Evolutionary conservation across 2,113 vertebrate species (phyloP).

Genomic region (Chloebia gouldiae): DNA sequence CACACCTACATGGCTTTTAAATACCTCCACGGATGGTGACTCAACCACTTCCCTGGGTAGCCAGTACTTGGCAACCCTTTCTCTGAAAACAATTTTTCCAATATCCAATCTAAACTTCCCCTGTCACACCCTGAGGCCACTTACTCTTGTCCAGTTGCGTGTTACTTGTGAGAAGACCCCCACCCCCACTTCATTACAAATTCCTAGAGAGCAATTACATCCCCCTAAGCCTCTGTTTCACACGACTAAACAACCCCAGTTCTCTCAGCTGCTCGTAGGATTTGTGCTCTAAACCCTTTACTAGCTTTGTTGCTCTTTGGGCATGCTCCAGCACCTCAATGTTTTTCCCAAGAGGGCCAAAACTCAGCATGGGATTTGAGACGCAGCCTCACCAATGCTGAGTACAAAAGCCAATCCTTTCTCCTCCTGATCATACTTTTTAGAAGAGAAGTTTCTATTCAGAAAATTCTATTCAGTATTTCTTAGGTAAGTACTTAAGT

Average conservation of each 20-base stretch:
- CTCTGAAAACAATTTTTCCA: not conserved
- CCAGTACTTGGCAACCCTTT: not conserved
- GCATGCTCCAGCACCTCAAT: rapidly evolving
- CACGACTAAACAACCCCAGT: not conserved
- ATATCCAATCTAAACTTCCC: not conserved
- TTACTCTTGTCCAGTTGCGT: rapidly evolving
- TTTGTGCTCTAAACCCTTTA: not conserved
- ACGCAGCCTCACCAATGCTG: not conserved
- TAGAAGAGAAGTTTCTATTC: not conserved
- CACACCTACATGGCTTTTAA: not conserved
- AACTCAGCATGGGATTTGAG: not conserved
- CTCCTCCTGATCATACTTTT: not conserved
- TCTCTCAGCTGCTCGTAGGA: not conserved
- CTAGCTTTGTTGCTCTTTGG: not conserved
- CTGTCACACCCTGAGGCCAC: not conserved
- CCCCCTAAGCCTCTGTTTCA: not conserved
- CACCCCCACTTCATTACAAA: not conserved
- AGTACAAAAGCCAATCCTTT: not conserved
- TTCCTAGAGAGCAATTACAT: not conserved
- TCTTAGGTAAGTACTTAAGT: not conserved
- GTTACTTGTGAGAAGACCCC: not conserved
- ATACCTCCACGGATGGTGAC: not conserved
- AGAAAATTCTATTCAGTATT: not conserved
- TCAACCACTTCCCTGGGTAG: not conserved
- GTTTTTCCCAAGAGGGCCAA: not conserved